These are phyloP conservation scores for Cladopsammia gracilis DNA, from an alignment of 64 coral and sea anemone species.

Conservation along the genomic window DNA sequence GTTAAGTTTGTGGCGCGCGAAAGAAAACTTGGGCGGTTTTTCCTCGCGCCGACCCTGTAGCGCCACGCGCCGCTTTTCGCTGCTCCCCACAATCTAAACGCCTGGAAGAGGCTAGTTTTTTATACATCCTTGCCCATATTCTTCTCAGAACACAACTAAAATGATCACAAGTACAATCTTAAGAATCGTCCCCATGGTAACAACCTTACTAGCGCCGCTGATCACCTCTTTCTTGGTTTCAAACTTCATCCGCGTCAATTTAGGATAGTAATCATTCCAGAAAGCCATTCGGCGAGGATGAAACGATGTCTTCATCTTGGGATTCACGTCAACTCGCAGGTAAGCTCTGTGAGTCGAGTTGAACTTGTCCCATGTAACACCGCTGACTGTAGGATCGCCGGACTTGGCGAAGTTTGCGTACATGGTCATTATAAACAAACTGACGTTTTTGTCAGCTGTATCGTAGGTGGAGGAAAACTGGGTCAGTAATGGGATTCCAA, in stretches of 20 bases:
- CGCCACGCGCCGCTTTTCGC: too few species aligned
- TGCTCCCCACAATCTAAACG: too few species aligned
- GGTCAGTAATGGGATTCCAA: conserved; percentile 13
- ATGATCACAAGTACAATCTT: neutral
- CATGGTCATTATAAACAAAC: conserved; percentile 49
- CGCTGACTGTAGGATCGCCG: conserved; percentile 33
- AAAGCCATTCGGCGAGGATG: conserved; percentile 8
- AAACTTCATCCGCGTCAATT: neutral
- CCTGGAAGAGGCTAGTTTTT: too few species aligned
- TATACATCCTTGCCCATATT: too few species aligned
- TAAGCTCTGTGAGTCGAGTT: conserved; percentile 13
- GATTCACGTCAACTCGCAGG: conserved; percentile 1
- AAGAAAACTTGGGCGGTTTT: too few species aligned
- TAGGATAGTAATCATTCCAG: conserved; percentile 80
- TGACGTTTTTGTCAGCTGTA: conserved; percentile 59
- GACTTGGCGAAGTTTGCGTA: conserved; percentile 68
- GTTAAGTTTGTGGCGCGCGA: too few species aligned
- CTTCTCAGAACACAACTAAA: neutral
- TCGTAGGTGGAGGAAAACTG: neutral
- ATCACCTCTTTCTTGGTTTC: neutral
- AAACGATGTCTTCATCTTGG: conserved; percentile 2
- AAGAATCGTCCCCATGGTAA: neutral
- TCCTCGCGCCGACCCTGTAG: too few species aligned
- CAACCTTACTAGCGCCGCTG: neutral
- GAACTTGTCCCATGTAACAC: conserved; percentile 33